Conservation (phyloP, 2,113 vertebrate species). For the Delphinus delphis region DNA sequence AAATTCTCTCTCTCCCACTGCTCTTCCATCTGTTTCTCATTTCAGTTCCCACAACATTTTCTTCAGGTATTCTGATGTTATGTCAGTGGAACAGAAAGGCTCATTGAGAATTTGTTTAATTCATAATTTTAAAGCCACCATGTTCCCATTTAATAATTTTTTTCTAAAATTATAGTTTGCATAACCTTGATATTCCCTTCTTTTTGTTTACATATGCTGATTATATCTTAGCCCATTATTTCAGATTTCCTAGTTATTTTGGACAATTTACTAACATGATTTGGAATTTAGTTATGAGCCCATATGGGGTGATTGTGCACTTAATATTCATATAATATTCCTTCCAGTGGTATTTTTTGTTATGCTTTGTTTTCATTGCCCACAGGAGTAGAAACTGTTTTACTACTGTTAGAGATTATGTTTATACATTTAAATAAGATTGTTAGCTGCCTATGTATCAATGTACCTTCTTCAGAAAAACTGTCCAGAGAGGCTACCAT, state of each 20-base stretch:
- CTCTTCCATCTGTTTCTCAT: neutral
- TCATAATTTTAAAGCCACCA: neutral
- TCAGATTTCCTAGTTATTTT: neutral
- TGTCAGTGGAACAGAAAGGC: neutral
- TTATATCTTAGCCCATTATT: neutral
- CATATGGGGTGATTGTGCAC: neutral
- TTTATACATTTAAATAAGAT: neutral
- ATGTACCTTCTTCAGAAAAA: neutral
- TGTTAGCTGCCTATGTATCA: neutral
- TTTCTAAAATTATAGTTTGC: slow-evolving; percentile 13
- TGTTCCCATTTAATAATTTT: neutral
- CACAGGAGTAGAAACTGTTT: neutral
- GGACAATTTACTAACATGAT: neutral
- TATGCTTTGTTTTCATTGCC: neutral
- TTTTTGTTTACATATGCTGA: neutral
- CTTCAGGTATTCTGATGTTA: neutral
- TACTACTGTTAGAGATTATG: neutral
- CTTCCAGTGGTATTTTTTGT: neutral
- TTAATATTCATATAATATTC: neutral
- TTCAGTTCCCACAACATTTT: neutral
- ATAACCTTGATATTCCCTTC: neutral
- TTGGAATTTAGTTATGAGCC: neutral
- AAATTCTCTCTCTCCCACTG: neutral
- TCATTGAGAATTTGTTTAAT: neutral
- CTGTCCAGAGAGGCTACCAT: neutral